Evolutionary conservation across 2,888 invertebrate genomes (phyloP).

Genomic region (Esperia sulphurella): DNA sequence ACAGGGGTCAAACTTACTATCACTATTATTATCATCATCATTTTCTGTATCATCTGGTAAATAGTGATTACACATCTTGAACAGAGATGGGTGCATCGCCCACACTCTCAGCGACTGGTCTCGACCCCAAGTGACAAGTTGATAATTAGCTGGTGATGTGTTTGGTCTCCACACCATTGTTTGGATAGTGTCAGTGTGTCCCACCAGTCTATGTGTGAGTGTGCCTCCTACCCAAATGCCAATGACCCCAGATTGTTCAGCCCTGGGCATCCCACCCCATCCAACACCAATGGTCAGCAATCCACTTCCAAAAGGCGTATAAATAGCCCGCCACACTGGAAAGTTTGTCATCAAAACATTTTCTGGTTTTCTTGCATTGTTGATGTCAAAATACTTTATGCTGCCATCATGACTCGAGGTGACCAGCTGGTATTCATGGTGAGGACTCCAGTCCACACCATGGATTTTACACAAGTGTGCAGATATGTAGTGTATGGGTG

Average conservation of each 20-base stretch:
- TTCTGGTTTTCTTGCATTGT: slow-evolving; percentile 90
- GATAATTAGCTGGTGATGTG: slow-evolving; percentile 83
- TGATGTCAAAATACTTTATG: slow-evolving; percentile 96
- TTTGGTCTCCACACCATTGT: slow-evolving; percentile 96
- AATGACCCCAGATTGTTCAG: slow-evolving; percentile 85
- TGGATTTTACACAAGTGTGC: slow-evolving; percentile 94
- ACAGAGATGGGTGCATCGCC: slow-evolving; percentile 91
- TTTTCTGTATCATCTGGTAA: slow-evolving; percentile 83
- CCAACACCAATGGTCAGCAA: slow-evolving; percentile 95
- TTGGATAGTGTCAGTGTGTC: slow-evolving; percentile 95
- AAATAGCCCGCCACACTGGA: slow-evolving; percentile 96
- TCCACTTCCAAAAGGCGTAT: slow-evolving; percentile 96
- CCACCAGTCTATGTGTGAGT: slow-evolving; percentile 94
- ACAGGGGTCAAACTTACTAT: slow-evolving; percentile 44
- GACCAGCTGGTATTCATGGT: slow-evolving; percentile 89
- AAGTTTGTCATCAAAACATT: slow-evolving; percentile 90
- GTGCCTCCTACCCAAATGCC: slow-evolving; percentile 78
- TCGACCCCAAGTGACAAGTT: slow-evolving; percentile 96
- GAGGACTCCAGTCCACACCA: slow-evolving; percentile 96
- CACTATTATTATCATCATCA: slow-evolving; percentile 73
- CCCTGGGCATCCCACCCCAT: slow-evolving; percentile 87
- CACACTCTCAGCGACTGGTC: slow-evolving; percentile 95
- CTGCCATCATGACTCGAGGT: slow-evolving; percentile 97
- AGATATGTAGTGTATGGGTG: slow-evolving; percentile 94
- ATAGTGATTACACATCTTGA: slow-evolving; percentile 85